Percentiles rank a stretch among this genome's conserved stretches.
Conservation (phyloP, 1,140 invertebrate genomes). For the Dolichoris vasculosae region DNA sequence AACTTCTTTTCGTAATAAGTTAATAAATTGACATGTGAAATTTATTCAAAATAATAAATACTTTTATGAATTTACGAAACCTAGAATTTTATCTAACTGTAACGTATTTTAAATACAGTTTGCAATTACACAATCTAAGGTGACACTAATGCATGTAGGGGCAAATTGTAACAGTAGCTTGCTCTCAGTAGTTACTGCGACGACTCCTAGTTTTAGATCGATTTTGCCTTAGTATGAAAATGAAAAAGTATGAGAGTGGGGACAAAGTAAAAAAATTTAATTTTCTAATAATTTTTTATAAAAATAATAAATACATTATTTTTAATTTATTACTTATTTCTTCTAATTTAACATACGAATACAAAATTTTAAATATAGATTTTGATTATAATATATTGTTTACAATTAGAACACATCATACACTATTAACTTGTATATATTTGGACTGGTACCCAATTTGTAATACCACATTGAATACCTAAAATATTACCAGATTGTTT, state of each 20-base stretch:
- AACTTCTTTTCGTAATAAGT: neutral
- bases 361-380: too few relatives aligned
- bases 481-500: too few relatives aligned
- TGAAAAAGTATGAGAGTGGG: neutral
- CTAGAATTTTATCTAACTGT: neutral
- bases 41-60: neutral
- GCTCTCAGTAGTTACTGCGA: slow-evolving; percentile 71
- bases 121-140: slow-evolving; percentile 59
- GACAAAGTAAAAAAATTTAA: neutral
- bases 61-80: neutral
- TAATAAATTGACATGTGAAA: neutral
- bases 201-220: slow-evolving; percentile 74
- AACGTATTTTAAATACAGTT: neutral
- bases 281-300: neutral
- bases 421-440: too few relatives aligned
- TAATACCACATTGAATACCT: too few relatives aligned
- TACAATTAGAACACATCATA: too few relatives aligned
- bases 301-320: too few relatives aligned
- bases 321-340: neutral
- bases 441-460: too few relatives aligned
- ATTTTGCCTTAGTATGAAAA: slow-evolving; percentile 64
- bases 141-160: slow-evolving; percentile 62
- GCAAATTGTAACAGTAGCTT: slow-evolving; percentile 71
- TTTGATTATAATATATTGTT: too few relatives aligned
- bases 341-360: too few relatives aligned